Evolutionary conservation across 2,888 invertebrate species (phyloP).

Genomic region (Ariolimax columbianus): DNA sequence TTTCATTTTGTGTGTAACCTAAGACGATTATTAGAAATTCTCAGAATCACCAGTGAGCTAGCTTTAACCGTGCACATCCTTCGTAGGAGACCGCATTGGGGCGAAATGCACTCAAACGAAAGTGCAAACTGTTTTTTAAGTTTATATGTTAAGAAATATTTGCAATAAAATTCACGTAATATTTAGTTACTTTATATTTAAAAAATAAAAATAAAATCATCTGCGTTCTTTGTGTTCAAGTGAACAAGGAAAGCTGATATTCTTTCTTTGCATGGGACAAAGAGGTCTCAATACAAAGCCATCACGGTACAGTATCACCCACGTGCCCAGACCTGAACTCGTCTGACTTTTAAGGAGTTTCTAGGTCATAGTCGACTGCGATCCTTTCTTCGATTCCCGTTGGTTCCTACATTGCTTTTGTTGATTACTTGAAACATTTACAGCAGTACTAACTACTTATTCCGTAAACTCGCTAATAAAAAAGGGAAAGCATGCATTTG

Average conservation of each 20-base stretch:
- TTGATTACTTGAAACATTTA: neutral
- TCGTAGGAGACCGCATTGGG: no score
- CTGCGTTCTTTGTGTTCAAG: neutral
- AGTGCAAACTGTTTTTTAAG: neutral
- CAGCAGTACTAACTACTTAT: neutral
- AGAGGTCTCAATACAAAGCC: constrained; percentile 46
- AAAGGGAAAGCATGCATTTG: neutral
- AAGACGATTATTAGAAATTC: no score
- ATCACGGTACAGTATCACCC: constrained; percentile 12
- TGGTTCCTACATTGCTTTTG: neutral
- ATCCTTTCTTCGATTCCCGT: neutral
- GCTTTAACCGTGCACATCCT: no score
- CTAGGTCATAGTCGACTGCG: constrained; percentile 42
- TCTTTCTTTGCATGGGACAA: constrained; percentile 42
- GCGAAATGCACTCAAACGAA: neutral
- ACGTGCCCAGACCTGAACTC: constrained; percentile 38
- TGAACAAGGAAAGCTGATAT: constrained; percentile 35
- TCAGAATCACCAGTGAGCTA: no score
- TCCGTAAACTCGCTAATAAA: neutral
- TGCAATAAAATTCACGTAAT: no score
- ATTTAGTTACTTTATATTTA: no score
- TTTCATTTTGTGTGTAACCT: no score
- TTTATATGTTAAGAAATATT: neutral
- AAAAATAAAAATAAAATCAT: no score
- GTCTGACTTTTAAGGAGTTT: constrained; percentile 6